Percentiles rank a stretch among this genome's conserved stretches.
Evolutionary conservation across 2,113 vertebrate genomes (phyloP).

Genomic region (Lanius ludovicianus): DNA sequence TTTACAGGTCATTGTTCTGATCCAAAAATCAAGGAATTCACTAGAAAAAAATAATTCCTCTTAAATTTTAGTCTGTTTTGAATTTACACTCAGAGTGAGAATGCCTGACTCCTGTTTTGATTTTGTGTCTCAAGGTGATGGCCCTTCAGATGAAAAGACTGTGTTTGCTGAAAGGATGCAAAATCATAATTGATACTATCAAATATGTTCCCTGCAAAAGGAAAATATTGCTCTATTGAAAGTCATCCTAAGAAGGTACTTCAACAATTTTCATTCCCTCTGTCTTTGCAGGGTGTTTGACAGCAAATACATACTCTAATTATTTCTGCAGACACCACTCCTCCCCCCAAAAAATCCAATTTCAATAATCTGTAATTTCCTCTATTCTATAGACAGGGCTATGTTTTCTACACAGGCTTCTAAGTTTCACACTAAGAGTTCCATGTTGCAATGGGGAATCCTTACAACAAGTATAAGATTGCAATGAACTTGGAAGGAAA

Average conservation of each 20-base stretch:
- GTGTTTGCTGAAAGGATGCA: not conserved
- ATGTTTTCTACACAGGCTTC: not conserved
- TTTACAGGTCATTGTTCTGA: not conserved
- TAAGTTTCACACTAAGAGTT: not conserved
- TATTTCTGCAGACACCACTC: not conserved
- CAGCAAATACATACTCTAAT: not conserved
- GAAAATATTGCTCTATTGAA: not conserved
- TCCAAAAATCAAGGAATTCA: not conserved
- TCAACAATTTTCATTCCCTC: not conserved
- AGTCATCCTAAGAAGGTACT: not conserved
- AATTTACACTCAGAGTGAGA: not conserved
- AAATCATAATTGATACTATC: not conserved
- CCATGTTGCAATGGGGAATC: no score
- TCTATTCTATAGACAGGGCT: not conserved
- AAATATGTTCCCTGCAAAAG: not conserved
- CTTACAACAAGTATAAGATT: no score
- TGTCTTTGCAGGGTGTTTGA: not conserved
- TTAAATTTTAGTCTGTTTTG: not conserved
- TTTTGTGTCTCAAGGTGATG: not conserved
- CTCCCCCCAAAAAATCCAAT: not conserved
- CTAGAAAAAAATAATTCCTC: not conserved
- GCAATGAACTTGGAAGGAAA: no score
- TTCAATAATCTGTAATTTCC: not conserved
- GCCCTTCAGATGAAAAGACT: not conserved
- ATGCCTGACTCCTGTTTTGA: not conserved